Evolutionary conservation across 2,113 vertebrate species (phyloP), one percentile per base, ranked within the genome.

Genomic region (Scolopax mira): DNA sequence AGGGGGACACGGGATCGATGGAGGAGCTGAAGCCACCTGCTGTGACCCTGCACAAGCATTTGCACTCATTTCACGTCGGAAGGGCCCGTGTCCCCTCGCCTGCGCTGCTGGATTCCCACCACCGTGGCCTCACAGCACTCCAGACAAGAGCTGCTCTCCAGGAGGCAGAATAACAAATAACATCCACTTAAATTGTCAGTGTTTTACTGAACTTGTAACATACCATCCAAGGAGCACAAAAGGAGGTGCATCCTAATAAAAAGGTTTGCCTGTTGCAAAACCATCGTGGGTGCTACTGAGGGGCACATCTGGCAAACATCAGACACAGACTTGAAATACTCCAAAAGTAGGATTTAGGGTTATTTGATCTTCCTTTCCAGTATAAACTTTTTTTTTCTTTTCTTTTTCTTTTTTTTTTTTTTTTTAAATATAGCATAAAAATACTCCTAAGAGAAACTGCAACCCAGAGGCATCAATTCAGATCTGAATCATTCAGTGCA

Each of bases 1-100:
- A 5, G 11, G 9, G 14, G 6, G 39, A 58, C 0, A 1, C 27
- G 1, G 2, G 33, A 60, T 6, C 0, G 6, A 16, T 9, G 44
- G 33, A 77, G 60, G 5, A 65, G n/a, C 44, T 61, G 39, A 86
- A 77, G 21, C 8, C 4, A 4, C 27, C 58, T 31, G 9, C 57
- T 61, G 27, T 0, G 0, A 37, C 27, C 62, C 49, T 44, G 18
- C 2, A 2, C 21, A 13, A 42, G 10, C 0, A 1, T n/a, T 82
- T 2, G 2, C 19, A 23, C 65, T 16, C 24, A 18, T 61, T 69
- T 89, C 80, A 44, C 42, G 30, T 30, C 4, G 1, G n/a, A 74
- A 39, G 12, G 23, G 44, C 3, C 46, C 4, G 2, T 27, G 44
- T 28, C 42, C 8, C 0, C 52, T 82, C 4, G 2, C 35, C 31